phyloP scores from a whole-genome alignment of 2,113 vertebrate genomes.

The Aix galericulata region DNA sequence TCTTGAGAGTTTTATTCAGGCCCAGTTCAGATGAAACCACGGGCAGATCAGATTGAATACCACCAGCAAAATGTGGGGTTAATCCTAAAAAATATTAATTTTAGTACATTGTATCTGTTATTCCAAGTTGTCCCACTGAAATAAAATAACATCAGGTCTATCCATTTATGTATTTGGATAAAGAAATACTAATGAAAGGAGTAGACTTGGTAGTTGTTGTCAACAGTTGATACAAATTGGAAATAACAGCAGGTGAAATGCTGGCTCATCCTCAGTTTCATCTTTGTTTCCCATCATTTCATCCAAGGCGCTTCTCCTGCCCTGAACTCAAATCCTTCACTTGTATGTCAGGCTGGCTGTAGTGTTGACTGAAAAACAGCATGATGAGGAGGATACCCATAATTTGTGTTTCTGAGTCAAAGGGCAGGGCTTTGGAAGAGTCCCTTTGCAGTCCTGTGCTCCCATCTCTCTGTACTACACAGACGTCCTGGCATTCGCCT shows the following conservation, averaged over 20 bases:
- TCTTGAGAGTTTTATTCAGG: constrained; percentile 1
- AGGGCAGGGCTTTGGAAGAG: neutral
- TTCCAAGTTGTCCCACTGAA: neutral
- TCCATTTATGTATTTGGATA: neutral
- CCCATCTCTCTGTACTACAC: neutral
- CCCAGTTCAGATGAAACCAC: neutral
- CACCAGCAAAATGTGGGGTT: neutral
- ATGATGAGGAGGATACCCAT: neutral
- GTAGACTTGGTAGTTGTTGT: neutral
- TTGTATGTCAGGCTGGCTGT: neutral
- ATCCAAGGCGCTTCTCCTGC: neutral
- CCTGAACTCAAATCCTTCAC: neutral
- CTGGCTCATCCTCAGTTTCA: neutral
- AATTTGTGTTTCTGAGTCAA: neutral
- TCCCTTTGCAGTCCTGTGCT: neutral
- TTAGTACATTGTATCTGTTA: neutral
- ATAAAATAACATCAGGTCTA: neutral
- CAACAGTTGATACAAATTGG: neutral
- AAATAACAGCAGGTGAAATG: neutral
- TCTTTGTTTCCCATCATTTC: neutral
- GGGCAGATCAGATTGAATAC: neutral
- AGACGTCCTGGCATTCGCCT: neutral
- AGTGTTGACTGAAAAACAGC: neutral
- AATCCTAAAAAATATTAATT: neutral
- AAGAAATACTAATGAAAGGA: neutral